Conservation (phyloP, 2,888 invertebrate species). For the Holacanthella duospinosa region DNA sequence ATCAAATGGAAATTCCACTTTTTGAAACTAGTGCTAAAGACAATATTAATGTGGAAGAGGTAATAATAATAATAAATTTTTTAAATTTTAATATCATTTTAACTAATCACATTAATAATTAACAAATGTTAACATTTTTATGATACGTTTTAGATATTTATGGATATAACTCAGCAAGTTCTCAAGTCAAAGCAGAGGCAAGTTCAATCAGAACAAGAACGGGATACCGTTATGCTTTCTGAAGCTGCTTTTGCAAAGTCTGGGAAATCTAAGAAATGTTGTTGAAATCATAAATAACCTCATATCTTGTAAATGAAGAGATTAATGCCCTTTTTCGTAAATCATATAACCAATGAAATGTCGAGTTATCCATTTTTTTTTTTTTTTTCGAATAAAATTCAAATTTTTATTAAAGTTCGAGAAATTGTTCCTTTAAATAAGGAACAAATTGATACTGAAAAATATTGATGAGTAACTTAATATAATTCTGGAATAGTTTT, state of each 20-base stretch:
- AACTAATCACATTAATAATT: no score
- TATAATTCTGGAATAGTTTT: background rate
- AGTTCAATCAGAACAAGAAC: slow-evolving; percentile 55
- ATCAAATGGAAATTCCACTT: slow-evolving; percentile 91
- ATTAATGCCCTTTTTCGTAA: no score
- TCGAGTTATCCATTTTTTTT: no score
- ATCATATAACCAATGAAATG: no score
- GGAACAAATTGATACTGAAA: background rate
- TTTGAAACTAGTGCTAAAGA: slow-evolving; percentile 99
- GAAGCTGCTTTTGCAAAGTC: background rate
- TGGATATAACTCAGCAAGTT: slow-evolving; percentile 65
- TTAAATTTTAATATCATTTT: no score
- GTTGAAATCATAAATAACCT: background rate
- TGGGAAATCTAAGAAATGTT: slow-evolving; percentile 6
- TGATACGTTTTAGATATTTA: slow-evolving; percentile 53
- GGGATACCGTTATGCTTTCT: slow-evolving; percentile 59
- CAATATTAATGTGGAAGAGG: slow-evolving; percentile 97
- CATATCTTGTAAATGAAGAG: background rate
- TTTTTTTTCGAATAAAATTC: no score
- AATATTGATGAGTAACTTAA: background rate
- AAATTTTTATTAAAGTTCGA: no score
- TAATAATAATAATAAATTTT: slow-evolving; percentile 54
- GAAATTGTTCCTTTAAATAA: background rate
- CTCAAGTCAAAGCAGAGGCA: slow-evolving; percentile 73
- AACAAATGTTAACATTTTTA: no score